These are phyloP conservation scores for Falcunculus frontatus DNA, from an alignment of 2,113 vertebrate species.

Conservation along the genomic window DNA sequence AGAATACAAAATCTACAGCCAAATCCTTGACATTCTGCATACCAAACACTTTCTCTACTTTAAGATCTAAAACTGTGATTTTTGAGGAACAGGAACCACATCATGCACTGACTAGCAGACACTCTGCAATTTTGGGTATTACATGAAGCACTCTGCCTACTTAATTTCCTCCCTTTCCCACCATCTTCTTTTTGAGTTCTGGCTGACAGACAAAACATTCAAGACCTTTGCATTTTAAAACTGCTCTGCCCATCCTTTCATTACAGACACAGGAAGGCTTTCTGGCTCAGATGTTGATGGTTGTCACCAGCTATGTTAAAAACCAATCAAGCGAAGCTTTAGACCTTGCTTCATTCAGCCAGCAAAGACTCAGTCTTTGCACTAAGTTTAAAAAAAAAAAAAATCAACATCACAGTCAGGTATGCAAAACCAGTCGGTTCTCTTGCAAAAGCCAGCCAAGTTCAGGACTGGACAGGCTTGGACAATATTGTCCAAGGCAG, in stretches of 20 bases:
- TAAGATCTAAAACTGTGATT: neutral
- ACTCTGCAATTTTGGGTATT: neutral
- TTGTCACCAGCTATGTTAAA: neutral
- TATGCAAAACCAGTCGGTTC: neutral
- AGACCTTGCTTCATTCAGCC: neutral
- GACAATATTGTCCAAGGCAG: neutral
- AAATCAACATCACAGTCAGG: neutral
- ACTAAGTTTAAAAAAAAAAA: neutral
- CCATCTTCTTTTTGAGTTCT: neutral
- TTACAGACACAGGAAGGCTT: neutral
- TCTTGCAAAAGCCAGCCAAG: neutral
- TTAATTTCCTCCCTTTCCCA: neutral
- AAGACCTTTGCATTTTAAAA: neutral
- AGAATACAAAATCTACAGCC: neutral
- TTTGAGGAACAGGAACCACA: neutral
- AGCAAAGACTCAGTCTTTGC: neutral
- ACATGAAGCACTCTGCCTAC: neutral
- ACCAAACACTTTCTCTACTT: neutral
- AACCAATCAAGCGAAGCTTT: neutral
- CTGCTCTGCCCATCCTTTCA: neutral
- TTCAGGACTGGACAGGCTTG: neutral
- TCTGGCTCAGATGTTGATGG: neutral
- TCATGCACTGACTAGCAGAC: accelerated
- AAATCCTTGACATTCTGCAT: neutral
- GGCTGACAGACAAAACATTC: neutral